Conservation (phyloP, 2,113 vertebrate species). For the Scortum barcoo region DNA sequence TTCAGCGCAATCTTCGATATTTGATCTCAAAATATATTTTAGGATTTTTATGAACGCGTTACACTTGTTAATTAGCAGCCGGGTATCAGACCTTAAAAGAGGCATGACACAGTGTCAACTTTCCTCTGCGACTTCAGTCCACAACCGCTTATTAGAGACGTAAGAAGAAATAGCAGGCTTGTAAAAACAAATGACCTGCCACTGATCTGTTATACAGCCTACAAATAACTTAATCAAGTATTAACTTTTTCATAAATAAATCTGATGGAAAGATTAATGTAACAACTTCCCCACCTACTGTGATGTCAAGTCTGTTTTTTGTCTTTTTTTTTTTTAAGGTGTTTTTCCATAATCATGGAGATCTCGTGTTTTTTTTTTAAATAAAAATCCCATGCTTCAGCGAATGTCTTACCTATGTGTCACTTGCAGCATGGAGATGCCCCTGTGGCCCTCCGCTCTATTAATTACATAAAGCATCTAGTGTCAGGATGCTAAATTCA, state of each 20-base stretch:
- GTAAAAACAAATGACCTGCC: constrained; percentile 54
- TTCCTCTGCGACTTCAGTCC: constrained; percentile 7
- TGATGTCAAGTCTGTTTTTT: constrained; percentile 26
- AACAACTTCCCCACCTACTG: not conserved
- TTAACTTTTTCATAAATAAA: constrained; percentile 32
- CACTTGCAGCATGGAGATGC: constrained; percentile 77
- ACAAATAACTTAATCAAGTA: constrained; percentile 35
- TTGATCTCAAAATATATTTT: constrained; percentile 4
- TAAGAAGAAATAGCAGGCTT: constrained; percentile 34
- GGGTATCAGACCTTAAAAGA: constrained; percentile 37
- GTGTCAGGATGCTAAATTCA: constrained; percentile 84
- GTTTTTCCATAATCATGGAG: constrained; percentile 44
- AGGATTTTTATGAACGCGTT: not conserved
- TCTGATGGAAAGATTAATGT: constrained; percentile 17
- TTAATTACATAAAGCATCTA: constrained; percentile 84
- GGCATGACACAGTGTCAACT: constrained; percentile 39
- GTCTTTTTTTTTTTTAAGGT: constrained; percentile 48
- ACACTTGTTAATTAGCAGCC: constrained; percentile 6
- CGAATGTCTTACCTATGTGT: constrained; percentile 79
- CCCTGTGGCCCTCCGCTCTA: constrained; percentile 61
- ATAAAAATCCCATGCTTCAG: constrained; percentile 72
- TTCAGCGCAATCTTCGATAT: not conserved
- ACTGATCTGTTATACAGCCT: constrained; percentile 31
- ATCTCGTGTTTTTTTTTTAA: constrained; percentile 62
- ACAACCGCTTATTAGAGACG: constrained; percentile 23